Evolutionary conservation across 1,140 invertebrate genomes (phyloP), one percentile per base, ranked within the genome.

Genomic region (Bathynomus jamesi): DNA sequence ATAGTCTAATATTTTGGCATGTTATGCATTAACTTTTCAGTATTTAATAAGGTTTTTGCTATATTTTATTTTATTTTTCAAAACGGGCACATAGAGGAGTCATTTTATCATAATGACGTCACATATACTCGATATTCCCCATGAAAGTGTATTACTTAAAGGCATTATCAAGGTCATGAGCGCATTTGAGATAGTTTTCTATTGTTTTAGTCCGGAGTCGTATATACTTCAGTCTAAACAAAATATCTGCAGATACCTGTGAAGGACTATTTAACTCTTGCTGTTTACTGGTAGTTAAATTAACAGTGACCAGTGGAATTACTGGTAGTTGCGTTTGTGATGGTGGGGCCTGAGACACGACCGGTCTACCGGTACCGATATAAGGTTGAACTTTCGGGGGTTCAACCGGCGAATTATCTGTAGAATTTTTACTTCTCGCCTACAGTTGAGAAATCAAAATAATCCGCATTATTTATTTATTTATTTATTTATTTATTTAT

Each of bases 361-460:
- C 70, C 13, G 72, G 72, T 29, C 72, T 24, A 21, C 72, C 72
- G 8, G 72, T 74, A 17, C 72, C 72, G 8, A 74, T 61, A 60
- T 74, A 74, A 25, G 65, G 72, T 65, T 74, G 72, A 3, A 65
- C 8, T 17, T 60, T 31, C 13, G 61, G 62, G 11, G 31, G 25
- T 25, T 61, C 60, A 1, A 63, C 10, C 5, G 29, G 46, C 32
- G 40, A 67, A 61, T 29, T 74, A 40, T 67, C 65, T 32, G 70
- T 74, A 21, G 68, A 61, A 7, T 69, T 65, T 70, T 70, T 74
- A 70, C 72, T 74, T 67, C 72, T 66, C 30, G 72, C 72, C 72
- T 74, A n/a, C n/a, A n/a, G 69, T 25, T 21, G 4, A 31, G n/a
- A 30, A 66, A 64, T 27, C 8, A 30, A 17, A 65, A 24, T 25